Base-by-base conservation (phyloP, 2,888 invertebrate genomes). In the Flexamia atlantica region DNA sequence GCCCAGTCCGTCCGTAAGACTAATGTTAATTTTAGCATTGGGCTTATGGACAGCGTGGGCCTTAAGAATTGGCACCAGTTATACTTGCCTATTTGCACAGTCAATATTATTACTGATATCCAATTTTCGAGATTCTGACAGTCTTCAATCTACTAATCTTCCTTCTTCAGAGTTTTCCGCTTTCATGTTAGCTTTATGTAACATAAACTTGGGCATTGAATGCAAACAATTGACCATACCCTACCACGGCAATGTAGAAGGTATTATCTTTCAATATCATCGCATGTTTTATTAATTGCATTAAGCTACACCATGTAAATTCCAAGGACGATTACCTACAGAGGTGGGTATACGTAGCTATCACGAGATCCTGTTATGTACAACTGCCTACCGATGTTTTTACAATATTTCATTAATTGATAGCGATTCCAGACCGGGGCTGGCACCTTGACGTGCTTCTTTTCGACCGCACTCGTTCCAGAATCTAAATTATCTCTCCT, bases 221-320 rank as follows among this genome's bases (percentile, higher is more conserved):
- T 46, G 12, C 12, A 46, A 17, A 9, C 46, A 46, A 57, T 57
- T 57, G 23, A 57, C 46, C 2, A 4, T 57, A 20, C 20, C 20
- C 57, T 46, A 36, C 36, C 9, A 20, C 5, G 12, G 23, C 57
- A 23, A 2, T 57, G 25, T 46, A 7, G 36, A 17, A 17, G 14
- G 17, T 46, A 17, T 46, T 46, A 46, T 46, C 46, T 46, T 46
- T 46, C 46, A 46, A 46, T 46, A 46, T 14, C 46, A 57, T 23
- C 57, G 57, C 57, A 23, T 57, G 57, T 57, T 57, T 57, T 25
- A 57, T 57, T 57, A 57, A 57, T 57, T 57, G 57, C 57, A 57
- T 46, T 46, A 46, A 23, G 23, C 46, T 12, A 7, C 36, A 36
- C 50, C 5, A 50, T 50, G 50, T 50, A 50, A 50, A 50, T 23